Evolutionary conservation across 2,113 vertebrate genomes (phyloP).

Genomic region (Actenoides hombroni): DNA sequence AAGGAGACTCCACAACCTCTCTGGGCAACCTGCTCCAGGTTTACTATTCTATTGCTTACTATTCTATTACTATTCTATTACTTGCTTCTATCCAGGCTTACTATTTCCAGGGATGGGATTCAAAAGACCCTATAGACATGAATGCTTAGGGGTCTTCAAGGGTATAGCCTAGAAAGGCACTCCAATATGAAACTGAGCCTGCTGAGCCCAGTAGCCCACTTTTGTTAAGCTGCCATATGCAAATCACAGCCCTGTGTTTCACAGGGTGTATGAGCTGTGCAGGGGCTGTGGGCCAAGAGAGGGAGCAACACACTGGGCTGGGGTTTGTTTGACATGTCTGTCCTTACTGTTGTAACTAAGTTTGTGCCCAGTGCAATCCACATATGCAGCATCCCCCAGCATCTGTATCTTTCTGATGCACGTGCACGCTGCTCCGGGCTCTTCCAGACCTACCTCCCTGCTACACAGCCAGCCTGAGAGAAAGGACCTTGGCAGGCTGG

Average conservation of each 20-base stretch:
- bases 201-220: neutral
- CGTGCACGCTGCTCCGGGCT: neutral
- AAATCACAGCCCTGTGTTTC: neutral
- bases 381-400: neutral
- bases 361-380: neutral
- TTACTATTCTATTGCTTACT: neutral
- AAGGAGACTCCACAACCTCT: too few relatives aligned
- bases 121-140: neutral
- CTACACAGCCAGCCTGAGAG: neutral
- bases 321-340: neutral
- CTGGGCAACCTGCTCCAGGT: neutral
- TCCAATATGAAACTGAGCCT: neutral
- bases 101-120: neutral
- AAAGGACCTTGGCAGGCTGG: neutral
- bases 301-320: neutral
- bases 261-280: neutral
- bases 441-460: neutral
- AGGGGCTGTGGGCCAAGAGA: neutral
- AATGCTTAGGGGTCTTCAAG: neutral
- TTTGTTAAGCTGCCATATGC: neutral
- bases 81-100: neutral
- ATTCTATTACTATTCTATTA: neutral
- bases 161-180: neutral
- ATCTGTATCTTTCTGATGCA: neutral
- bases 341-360: neutral